These are phyloP conservation scores for Drosophila nigrodunni DNA, from an alignment of 1,140 invertebrate species.

Conservation along the genomic window DNA sequence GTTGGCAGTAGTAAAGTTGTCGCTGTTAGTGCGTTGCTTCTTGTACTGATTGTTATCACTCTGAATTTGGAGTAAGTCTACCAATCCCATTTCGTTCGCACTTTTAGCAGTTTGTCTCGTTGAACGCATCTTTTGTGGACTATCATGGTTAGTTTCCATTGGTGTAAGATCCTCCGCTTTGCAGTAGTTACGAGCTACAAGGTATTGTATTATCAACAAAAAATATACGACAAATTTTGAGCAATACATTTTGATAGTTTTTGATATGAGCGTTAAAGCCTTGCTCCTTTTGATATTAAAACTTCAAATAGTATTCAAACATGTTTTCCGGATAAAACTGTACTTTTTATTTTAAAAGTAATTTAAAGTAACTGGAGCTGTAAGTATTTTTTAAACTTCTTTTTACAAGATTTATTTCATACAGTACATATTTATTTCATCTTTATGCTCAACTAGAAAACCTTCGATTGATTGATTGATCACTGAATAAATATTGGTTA, in stretches of 20 bases:
- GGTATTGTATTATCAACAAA: background rate
- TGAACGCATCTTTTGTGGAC: background rate
- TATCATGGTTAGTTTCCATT: background rate
- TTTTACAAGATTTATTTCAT: too few relatives aligned
- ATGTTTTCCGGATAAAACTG: too few relatives aligned
- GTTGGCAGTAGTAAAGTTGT: background rate
- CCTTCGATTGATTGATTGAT: too few relatives aligned
- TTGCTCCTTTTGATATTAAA: background rate
- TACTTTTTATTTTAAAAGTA: too few relatives aligned
- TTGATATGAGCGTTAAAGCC: background rate
- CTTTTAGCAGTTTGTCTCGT: background rate
- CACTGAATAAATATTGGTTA: too few relatives aligned
- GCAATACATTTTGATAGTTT: conserved; percentile 32
- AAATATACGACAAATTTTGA: conserved; percentile 57
- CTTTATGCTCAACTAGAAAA: too few relatives aligned
- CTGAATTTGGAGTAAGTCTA: background rate
- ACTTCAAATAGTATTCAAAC: too few relatives aligned
- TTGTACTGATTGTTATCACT: background rate
- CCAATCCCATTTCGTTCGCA: background rate
- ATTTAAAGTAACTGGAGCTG: too few relatives aligned
- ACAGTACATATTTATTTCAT: too few relatives aligned
- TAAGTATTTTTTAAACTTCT: too few relatives aligned
- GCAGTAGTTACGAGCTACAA: background rate
- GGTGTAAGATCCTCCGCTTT: background rate
- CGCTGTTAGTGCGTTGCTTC: background rate